A percentile compares a stretch with the other conserved stretches of the same genome.
These are phyloP conservation scores for Leucania comma DNA, from an alignment of 2,888 invertebrate genomes.

Conservation along the genomic window DNA sequence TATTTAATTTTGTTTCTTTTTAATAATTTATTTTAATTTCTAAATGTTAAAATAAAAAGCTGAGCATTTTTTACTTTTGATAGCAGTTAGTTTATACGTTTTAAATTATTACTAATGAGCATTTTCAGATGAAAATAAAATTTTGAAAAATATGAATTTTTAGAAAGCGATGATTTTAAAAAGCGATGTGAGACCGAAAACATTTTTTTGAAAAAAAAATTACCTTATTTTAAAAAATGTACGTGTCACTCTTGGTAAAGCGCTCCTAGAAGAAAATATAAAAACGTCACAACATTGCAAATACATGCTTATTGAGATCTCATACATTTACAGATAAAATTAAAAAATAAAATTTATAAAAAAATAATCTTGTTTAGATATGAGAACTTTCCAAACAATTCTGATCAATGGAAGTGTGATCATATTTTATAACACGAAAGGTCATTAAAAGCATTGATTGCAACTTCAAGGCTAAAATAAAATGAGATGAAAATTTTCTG, in stretches of 20 bases:
- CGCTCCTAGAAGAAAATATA: conserved; percentile 93
- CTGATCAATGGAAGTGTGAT: background rate
- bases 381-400: background rate
- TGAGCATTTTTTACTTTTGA: conserved; percentile 16
- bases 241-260: conserved; percentile 96
- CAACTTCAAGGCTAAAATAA: background rate
- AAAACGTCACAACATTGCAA: conserved; percentile 87
- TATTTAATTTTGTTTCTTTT: background rate
- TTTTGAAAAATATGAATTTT: conserved; percentile 17
- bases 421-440: background rate
- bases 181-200: conserved; percentile 58
- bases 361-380: background rate
- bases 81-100: conserved; percentile 38
- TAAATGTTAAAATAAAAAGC: conserved; percentile 30
- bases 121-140: conserved; percentile 5
- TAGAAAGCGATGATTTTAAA: conserved; percentile 65
- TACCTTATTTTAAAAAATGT: conserved; percentile 94
- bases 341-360: too few relatives aligned
- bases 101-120: background rate
- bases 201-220: conserved; percentile 76
- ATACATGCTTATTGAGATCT: conserved; percentile 75
- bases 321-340: conserved; percentile 49
- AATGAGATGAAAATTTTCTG: background rate
- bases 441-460: background rate
- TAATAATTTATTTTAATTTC: background rate